A percentile compares a stretch with the other conserved stretches of the same genome.
Evolutionary conservation across 30 jellyfish, hydroid and myxozoan species (phyloP).

Genomic region (Nemopilema nomurai): DNA sequence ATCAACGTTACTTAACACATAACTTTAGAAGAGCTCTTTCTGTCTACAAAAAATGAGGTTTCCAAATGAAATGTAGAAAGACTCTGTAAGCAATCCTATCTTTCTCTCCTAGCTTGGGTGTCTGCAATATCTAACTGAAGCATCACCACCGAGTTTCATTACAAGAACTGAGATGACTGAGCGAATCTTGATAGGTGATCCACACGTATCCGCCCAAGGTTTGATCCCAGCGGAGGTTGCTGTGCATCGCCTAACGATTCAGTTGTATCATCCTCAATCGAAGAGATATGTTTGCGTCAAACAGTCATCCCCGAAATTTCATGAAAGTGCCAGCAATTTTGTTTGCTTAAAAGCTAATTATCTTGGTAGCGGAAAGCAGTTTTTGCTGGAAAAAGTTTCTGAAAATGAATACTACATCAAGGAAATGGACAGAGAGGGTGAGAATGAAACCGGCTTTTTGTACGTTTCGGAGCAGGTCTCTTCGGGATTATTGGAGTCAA

Average conservation of each 20-base stretch:
- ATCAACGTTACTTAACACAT: too few relatives aligned
- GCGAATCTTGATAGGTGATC: not conserved
- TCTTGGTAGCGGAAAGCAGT: conserved; percentile 5
- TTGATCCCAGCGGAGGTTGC: conserved; percentile 7
- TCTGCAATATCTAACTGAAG: not conserved
- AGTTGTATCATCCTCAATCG: conserved; percentile 9
- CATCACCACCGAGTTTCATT: too few relatives aligned
- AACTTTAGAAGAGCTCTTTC: too few relatives aligned
- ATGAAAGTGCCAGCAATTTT: not conserved
- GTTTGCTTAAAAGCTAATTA: conserved; percentile 9
- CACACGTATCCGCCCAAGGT: conserved; percentile 7
- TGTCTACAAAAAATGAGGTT: too few relatives aligned
- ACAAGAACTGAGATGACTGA: too few relatives aligned
- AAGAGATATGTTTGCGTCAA: not conserved
- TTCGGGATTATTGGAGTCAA: conserved; percentile 24
- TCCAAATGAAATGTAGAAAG: not conserved
- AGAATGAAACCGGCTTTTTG: conserved; percentile 1
- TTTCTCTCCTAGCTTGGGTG: not conserved
- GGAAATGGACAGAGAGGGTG: conserved; percentile 3
- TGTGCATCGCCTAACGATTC: not conserved
- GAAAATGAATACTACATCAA: conserved; percentile 17
- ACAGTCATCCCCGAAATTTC: conserved; percentile 5
- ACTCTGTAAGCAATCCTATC: not conserved
- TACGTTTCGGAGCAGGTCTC: conserved; percentile 18
- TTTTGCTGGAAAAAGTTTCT: conserved; percentile 1